Conservation (phyloP, 2,797 vertebrate genomes). For the Scyliorhinus canicula region DNA sequence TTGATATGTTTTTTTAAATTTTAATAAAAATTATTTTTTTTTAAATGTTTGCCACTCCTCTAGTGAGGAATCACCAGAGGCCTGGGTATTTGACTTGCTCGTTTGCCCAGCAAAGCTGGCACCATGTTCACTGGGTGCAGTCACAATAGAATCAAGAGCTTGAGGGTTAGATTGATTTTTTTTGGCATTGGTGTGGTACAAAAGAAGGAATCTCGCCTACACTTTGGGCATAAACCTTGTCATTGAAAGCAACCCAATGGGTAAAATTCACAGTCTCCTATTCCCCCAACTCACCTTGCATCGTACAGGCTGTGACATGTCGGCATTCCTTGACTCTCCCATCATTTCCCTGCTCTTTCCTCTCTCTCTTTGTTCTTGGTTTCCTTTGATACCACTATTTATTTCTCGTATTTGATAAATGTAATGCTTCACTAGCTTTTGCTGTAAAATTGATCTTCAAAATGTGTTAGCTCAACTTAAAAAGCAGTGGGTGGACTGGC, state of each 20-base stretch:
- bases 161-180: background rate
- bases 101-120: background rate
- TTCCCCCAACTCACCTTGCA: background rate
- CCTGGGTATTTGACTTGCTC: background rate
- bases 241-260: background rate
- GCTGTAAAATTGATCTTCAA: slow-evolving; percentile 4
- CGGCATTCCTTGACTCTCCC: background rate
- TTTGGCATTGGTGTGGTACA: background rate
- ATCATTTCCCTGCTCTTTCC: background rate
- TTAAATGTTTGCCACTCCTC: background rate
- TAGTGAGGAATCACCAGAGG: background rate
- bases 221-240: background rate
- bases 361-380: background rate
- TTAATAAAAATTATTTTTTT: too few species aligned
- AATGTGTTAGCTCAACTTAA: background rate
- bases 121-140: background rate
- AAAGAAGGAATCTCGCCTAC: too few species aligned
- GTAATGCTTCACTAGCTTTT: background rate
- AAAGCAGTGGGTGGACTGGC: background rate
- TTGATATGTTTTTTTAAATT: too few species aligned
- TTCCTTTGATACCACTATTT: background rate
- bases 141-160: too few species aligned
- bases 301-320: background rate
- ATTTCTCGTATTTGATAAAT: background rate
- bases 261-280: background rate